Conservation (phyloP, 2,797 vertebrate genomes). For the Spondyliosoma cantharus region DNA sequence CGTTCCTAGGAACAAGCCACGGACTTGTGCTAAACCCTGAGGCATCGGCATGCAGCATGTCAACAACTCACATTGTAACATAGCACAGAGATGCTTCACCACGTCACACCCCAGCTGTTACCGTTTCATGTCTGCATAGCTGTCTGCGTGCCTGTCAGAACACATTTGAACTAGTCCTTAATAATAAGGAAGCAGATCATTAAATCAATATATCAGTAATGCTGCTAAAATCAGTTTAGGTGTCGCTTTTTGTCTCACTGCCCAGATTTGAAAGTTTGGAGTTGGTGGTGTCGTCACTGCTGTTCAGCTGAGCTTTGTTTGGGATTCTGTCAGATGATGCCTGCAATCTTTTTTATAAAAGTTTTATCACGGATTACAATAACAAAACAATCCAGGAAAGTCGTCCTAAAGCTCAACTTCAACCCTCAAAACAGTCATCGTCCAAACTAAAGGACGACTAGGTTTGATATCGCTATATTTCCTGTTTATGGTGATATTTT, state of each 20-base stretch:
- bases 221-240: no score
- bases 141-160: no score
- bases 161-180: no score
- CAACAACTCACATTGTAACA: neutral
- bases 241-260: neutral
- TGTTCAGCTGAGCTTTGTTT: neutral
- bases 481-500: no score
- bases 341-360: no score
- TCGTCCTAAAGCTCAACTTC: no score
- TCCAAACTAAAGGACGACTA: no score
- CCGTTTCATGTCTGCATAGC: neutral
- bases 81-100: no score
- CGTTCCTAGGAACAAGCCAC: neutral
- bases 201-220: neutral
- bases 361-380: no score
- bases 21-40: neutral
- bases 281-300: neutral
- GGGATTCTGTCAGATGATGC: neutral
- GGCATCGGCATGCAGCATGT: neutral
- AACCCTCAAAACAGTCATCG: no score
- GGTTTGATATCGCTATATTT: no score
- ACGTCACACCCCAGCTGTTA: neutral
- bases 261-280: neutral
- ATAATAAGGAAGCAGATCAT: neutral
- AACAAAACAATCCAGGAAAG: no score